Evolutionary conservation across 2,888 invertebrate genomes (phyloP).

Genomic region (Reticulitermes lucifugus): DNA sequence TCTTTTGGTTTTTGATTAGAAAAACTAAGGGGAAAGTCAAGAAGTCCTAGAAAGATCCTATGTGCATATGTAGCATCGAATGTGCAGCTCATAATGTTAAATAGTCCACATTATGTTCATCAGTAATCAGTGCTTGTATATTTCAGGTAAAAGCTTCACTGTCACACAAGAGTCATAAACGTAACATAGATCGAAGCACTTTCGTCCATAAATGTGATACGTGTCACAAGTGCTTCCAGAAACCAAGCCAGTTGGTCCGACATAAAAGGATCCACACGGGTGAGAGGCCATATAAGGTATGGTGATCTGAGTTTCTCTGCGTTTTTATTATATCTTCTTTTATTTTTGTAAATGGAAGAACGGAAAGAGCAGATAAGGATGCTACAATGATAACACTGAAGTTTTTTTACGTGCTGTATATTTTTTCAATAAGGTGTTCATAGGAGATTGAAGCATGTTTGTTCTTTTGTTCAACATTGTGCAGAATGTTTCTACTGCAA

Average conservation of each 20-base stretch:
- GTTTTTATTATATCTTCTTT: slow-evolving; percentile 15
- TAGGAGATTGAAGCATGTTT: too few relatives aligned
- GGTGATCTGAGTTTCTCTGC: background rate
- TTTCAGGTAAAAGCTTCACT: slow-evolving; percentile 55
- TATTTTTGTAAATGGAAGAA: background rate
- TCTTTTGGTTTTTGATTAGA: too few relatives aligned
- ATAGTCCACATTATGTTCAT: background rate
- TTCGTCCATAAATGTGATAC: slow-evolving; percentile 63
- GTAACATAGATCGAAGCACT: slow-evolving; percentile 54
- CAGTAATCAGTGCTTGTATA: slow-evolving; percentile 29
- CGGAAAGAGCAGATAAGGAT: too few relatives aligned
- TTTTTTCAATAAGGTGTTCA: too few relatives aligned
- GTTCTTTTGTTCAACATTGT: too few relatives aligned
- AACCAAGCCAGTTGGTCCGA: slow-evolving; percentile 73
- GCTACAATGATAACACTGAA: too few relatives aligned
- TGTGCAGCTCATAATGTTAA: too few relatives aligned
- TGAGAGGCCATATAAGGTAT: slow-evolving; percentile 70
- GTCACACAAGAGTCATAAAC: slow-evolving; percentile 54
- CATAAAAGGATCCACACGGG: slow-evolving; percentile 77
- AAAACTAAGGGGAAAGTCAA: too few relatives aligned
- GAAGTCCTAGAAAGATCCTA: too few relatives aligned
- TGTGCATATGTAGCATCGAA: too few relatives aligned
- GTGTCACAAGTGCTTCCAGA: slow-evolving; percentile 70
- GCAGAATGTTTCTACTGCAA: too few relatives aligned
- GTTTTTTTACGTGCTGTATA: too few relatives aligned